A percentile compares a stretch with the other conserved stretches of the same genome.
Conservation (phyloP, 2,113 vertebrate genomes). For the Ammodytes marinus region DNA sequence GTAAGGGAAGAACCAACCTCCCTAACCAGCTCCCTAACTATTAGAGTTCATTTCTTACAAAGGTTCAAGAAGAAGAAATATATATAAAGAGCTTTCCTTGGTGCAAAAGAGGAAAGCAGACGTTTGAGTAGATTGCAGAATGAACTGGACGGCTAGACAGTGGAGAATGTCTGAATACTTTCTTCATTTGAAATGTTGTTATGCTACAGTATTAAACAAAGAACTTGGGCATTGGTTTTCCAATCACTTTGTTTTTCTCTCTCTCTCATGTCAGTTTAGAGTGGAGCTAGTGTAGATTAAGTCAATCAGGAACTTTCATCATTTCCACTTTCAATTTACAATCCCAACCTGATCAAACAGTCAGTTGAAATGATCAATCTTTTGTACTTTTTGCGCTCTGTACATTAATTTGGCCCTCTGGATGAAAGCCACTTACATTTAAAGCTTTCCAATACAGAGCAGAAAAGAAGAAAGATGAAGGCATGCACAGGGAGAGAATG, state of each 20-base stretch:
- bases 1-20: background rate
- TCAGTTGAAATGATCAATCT: no score
- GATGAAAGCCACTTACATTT: background rate
- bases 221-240: background rate
- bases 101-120: background rate
- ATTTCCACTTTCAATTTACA: no score
- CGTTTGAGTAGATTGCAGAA: background rate
- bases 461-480: conserved; percentile 12
- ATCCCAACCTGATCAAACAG: no score
- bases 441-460: background rate
- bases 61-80: background rate
- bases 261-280: no score
- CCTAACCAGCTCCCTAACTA: background rate
- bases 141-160: background rate
- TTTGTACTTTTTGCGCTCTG: no score
- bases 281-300: no score
- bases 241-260: background rate
- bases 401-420: background rate
- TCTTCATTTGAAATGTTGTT: background rate
- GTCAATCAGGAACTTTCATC: no score
- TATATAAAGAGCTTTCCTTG: no score
- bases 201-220: background rate
- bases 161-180: background rate
- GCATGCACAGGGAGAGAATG: conserved; percentile 11
- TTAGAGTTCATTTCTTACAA: background rate